Evolutionary conservation across 2,888 invertebrate species (phyloP), one percentile per base, ranked within the genome.

Genomic region (Vanessa cardui): DNA sequence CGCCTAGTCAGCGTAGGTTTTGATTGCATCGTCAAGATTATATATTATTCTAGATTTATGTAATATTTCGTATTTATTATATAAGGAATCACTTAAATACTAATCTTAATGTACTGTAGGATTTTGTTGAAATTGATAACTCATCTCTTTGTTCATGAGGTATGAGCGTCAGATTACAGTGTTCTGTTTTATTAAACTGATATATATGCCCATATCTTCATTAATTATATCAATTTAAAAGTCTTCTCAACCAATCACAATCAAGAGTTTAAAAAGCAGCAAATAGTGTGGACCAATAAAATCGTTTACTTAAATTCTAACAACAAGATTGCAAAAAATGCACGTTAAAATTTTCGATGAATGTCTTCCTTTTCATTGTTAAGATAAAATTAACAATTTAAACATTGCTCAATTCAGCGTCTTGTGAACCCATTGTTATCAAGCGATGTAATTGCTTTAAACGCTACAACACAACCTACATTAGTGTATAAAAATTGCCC

Each of bases 1-100:
- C 64, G 68, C 49, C 52, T 44, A 63, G 49, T 39, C 60, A 50
- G 26, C 49, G 20, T 65, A 60, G 52, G 50, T 20, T 45, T 31
- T 26, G 49, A n/a, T 20, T 39, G 56, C 47, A 21, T 62, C 21
- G 39, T 39, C 18, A 9, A 39, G 18, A n/a, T 3, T 3, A 6
- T 47, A 6, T 47, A 56, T 56, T 56, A 18, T 5, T 3, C 39
- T 39, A 33, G 33, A n/a, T 39, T 26, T 31, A 16, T 54, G 52
- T 16, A 31, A 56, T n/a, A 8, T n/a, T 21, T 12, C 15, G 4
- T 16, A 26, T 33, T 56, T 33, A 33, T 9, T 33, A 7, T 33
- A n/a, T 18, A 9, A 56, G 15, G n/a, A 56, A 56, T 2, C 39
- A 18, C 9, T 33, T n/a, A 0, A 12, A 1, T 12, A 3, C 4